These are phyloP conservation scores for Stratiomys singularior DNA, from an alignment of 2,888 invertebrate genomes.

Conservation along the genomic window DNA sequence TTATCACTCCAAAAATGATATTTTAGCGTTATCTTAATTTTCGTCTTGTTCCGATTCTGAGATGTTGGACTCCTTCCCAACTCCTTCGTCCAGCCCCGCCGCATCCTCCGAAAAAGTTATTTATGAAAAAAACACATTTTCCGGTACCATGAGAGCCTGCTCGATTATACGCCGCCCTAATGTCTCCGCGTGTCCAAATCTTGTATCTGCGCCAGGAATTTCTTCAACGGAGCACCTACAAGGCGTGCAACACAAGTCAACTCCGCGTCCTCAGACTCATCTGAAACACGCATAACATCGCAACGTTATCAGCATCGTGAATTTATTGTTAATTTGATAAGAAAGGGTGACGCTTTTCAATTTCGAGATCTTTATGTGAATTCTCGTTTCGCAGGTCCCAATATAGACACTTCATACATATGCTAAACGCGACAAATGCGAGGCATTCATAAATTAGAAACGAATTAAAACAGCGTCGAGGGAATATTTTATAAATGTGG, in stretches of 20 bases:
- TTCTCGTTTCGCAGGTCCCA: constrained; percentile 15
- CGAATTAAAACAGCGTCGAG: constrained; percentile 37
- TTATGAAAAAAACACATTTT: constrained; percentile 42
- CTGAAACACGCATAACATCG: constrained; percentile 4
- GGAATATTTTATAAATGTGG: neutral
- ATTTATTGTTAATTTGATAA: constrained; percentile 53
- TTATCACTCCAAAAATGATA: constrained; percentile 50
- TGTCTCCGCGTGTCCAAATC: constrained; percentile 22
- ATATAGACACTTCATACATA: constrained; percentile 46
- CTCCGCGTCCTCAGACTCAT: neutral
- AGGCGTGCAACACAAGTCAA: constrained; percentile 11
- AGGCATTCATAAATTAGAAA: constrained; percentile 47
- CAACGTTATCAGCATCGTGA: constrained; percentile 47
- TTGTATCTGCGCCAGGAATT: neutral
- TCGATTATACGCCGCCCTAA: constrained; percentile 36
- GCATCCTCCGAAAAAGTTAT: constrained; percentile 18
- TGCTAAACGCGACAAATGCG: constrained; percentile 51
- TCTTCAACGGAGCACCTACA: constrained; percentile 17
- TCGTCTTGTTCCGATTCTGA: constrained; percentile 50
- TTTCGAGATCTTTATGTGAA: constrained; percentile 22
- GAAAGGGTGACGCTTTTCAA: constrained; percentile 34
- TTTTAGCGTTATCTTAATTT: constrained; percentile 52
- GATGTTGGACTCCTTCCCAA: constrained; percentile 31
- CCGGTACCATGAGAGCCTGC: neutral
- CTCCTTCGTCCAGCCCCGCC: constrained; percentile 17